Base-by-base conservation (phyloP, 2,797 vertebrate genomes). In the Scarus forsteni region DNA sequence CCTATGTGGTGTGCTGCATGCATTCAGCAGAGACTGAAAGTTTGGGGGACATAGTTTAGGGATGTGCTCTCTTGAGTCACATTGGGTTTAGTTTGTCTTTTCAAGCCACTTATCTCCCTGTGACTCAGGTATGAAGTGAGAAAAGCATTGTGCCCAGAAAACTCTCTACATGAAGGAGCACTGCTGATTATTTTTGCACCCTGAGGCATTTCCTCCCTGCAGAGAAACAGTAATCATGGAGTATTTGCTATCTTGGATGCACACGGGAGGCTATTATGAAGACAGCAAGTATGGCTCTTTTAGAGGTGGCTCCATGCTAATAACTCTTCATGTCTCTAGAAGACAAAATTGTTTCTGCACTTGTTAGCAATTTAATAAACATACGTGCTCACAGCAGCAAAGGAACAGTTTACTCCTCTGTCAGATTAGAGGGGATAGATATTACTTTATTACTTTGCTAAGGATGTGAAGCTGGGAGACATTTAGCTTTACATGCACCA, bases 81-180 rank as follows among this genome's bases (percentile, higher is more conserved):
- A 0, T 8, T 40, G 66, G 72, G 55, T 80, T 78, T 76, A 50
- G 36, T 45, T 76, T 44, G 16, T 58, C 42, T 55, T 54, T 9
- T 44, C 10, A 0, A 60, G 64, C 72, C 44, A 27, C 55, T 27
- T 3, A 7, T 56, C 59, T 52, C n/a, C 1, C 11, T 35, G 76
- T 85, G 84, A 81, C 70, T 88, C 86, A 72, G 84, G 85, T 85
- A 71, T 42, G 14, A 63, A 77, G 66, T 38, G 62, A 56, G 66
- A 66, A 4, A 4, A 27, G 70, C 73, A 82, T 64, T 48, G 60
- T 63, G 53, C 42, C 53, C 75, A 14, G 63, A 35, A 57, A 56
- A 71, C 51, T 69, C 58, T 66, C 66, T n/a, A 42, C 66, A 59
- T 69, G 71, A 10, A 9, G 48, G 52, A 49, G 44, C 51, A 46